A percentile compares a stretch with the other conserved stretches of the same genome.
These are phyloP conservation scores for Ispidina lecontei DNA, from an alignment of 2,797 vertebrate genomes.

Conservation along the genomic window DNA sequence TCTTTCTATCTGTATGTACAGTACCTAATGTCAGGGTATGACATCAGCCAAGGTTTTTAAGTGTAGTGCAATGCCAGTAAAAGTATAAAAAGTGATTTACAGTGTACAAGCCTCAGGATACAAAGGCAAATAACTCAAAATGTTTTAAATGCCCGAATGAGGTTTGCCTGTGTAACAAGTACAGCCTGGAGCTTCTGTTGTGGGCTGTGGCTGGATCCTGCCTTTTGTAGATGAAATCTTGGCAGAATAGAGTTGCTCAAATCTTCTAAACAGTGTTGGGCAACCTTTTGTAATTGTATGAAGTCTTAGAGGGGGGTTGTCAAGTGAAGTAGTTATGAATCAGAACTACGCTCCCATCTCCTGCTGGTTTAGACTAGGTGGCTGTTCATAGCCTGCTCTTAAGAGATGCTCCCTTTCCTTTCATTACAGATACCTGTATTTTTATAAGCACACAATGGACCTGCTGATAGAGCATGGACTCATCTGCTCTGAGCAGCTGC, in stretches of 20 bases:
- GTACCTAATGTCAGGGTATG: neutral
- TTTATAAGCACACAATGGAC: constrained; percentile 84
- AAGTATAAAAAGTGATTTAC: neutral
- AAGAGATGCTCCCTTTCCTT: constrained; percentile 15
- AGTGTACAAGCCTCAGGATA: neutral
- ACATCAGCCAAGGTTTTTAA: neutral
- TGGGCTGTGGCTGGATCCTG: neutral
- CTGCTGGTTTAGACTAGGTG: neutral
- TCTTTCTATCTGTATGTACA: neutral
- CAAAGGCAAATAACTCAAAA: neutral
- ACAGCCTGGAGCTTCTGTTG: neutral
- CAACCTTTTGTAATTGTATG: neutral
- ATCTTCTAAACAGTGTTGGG: neutral
- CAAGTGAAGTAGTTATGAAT: neutral
- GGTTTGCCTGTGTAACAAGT: neutral
- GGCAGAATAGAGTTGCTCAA: neutral
- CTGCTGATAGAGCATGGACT: constrained; percentile 74
- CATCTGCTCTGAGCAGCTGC: constrained; percentile 72
- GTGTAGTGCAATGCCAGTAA: neutral
- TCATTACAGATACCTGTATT: constrained; percentile 82
- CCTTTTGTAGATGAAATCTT: neutral
- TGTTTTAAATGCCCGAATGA: neutral
- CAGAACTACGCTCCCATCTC: neutral
- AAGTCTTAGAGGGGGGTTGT: neutral
- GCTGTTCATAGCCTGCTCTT: neutral